Base-by-base conservation (phyloP, 2,113 vertebrate genomes). In the Elephantulus edwardii region DNA sequence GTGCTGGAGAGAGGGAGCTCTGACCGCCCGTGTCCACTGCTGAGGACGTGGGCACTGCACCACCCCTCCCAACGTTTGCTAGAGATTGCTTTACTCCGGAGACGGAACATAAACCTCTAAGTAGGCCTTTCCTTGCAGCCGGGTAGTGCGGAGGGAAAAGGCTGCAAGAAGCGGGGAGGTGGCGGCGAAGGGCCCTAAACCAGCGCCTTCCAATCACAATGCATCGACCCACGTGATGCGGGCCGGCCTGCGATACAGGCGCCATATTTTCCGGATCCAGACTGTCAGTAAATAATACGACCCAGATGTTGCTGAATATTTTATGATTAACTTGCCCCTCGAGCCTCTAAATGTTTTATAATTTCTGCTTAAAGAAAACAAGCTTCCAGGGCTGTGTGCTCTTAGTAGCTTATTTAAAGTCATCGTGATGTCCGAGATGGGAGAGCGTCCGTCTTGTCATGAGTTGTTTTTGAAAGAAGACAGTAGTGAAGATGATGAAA, bases 241-340 rank as follows among this genome's bases (percentile, higher is more conserved):
- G 44, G 72, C 62, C 52, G 44, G 85, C 64, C 70, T 13, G 91
- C 0, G 1, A 5, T 17, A 20, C 74, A 71, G 75, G 46, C 38
- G 33, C 3, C 0, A 5, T 95, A 70, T 94, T 96, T 92, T 92
- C 91, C 74, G 80, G 48, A 93, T 94, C 88, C 40, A 62, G 83
- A 1, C 1, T 90, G 83, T 91, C 68, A 94, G 92, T 94, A 94
- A 96, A 95, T 44, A 96, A 95, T 42, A 90, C 12, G 88, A 95
- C 94, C 77, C 83, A 96, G 96, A 94, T 95, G 90, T 86, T 88
- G 89, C 38, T 95, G 93, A 97, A 95, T 97, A 96, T 95, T 91
- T 97, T 72, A 96, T 95, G 86, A 81, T 33, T 82, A 86, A 91
- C 66, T 96, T 94, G 96, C 48, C 77, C 81, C 85, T 86, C 83